Evolutionary conservation across 1,140 invertebrate species (phyloP), one percentile per base, ranked within the genome.

Genomic region (Euura saliciscinereae): DNA sequence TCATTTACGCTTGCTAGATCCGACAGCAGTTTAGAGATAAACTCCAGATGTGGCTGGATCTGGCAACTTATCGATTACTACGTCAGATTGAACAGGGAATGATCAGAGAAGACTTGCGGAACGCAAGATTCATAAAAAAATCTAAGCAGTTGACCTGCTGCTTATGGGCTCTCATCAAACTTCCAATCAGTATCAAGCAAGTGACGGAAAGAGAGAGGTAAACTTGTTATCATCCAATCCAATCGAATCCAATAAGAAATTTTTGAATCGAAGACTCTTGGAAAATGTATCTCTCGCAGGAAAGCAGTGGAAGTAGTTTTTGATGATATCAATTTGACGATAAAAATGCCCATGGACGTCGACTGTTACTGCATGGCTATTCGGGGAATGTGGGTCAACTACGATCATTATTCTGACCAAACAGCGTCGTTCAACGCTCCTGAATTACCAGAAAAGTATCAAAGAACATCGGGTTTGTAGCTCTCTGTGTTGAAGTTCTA

Each of bases 311-410:
- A 90, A 74, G 86, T 92, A 2, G 77, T 86, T 11, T 93, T 93
- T 75, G 81, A 88, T 43, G 86, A 91, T 51, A 81, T 92, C 44
- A 84, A 89, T 8, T 79, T 92, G 71, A 83, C 84, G 4, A 80
- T 92, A 2, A 87, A 89, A 6, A 83, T 93, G 75, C 92, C 92
- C 0, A 72, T 84, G 10, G 86, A 89, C 6, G 78, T 91, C 0
- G 82, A 87, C 66, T 87, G 90, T 42, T 88, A 90, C 66, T 86
- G 86, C 45, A 88, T 89, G 44, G 90, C 90, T 0, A 79, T 93
- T 28, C 84, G 92, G 65, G 88, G 86, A 6, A 83, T 92, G 65
- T 91, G 91, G 88, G 72, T 91, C 4, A 88, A 88, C 71, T 92
- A 91, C 75, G 91, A 93, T 75, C 91, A 92, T 80, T 89, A 85